A percentile compares a stretch with the other conserved stretches of the same genome.
These are phyloP conservation scores for Ptychodera flava DNA, from an alignment of 35 echinoderm and acorn worm genomes.

Conservation along the genomic window DNA sequence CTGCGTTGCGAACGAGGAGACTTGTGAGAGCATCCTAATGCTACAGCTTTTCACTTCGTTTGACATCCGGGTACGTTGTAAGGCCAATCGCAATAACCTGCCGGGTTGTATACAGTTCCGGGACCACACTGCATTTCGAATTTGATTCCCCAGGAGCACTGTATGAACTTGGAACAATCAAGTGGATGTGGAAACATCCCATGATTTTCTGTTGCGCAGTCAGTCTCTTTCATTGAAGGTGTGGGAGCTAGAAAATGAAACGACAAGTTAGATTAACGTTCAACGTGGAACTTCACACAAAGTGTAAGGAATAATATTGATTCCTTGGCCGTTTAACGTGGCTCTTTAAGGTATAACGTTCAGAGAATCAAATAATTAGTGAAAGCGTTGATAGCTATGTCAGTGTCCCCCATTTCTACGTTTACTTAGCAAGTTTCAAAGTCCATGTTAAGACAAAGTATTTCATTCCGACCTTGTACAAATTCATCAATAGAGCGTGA, in stretches of 20 bases:
- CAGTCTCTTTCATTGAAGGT: background rate
- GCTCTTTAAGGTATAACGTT: background rate
- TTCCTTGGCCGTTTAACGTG: background rate
- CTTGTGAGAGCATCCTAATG: too few species aligned
- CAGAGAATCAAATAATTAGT: background rate
- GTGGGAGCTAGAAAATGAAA: background rate
- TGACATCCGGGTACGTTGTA: background rate
- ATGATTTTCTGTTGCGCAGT: background rate
- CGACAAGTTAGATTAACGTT: too few species aligned
- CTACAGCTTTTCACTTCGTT: too few species aligned
- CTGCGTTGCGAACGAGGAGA: too few species aligned
- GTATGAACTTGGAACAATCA: background rate
- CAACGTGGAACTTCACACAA: background rate
- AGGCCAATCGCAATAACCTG: background rate
- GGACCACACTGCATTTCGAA: background rate
- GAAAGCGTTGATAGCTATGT: background rate
- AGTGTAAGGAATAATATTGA: background rate
- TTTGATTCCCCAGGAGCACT: background rate
- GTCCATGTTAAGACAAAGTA: too few species aligned
- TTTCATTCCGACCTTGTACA: too few species aligned
- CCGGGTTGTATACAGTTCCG: background rate
- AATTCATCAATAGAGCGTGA: too few species aligned
- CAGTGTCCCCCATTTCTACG: too few species aligned
- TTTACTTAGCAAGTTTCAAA: too few species aligned
- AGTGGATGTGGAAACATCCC: background rate